These are phyloP conservation scores for Deilephila elpenor DNA, from an alignment of 2,888 invertebrate genomes.

Conservation along the genomic window DNA sequence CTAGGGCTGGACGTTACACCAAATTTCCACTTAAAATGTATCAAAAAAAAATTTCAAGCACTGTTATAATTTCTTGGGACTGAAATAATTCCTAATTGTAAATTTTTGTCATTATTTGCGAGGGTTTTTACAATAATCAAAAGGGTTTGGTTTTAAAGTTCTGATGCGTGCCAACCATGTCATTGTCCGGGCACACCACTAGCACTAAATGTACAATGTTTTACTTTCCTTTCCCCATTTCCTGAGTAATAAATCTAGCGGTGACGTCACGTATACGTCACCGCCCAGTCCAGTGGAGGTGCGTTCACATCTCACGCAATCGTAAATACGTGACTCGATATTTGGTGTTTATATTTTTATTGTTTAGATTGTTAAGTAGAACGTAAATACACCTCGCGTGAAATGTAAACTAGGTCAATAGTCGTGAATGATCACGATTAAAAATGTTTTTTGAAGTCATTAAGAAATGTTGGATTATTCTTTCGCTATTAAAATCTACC, in stretches of 20 bases:
- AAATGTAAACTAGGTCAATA: neutral
- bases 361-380: slow-evolving; percentile 1
- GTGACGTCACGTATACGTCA: slow-evolving; percentile 28
- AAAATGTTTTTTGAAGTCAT: too few species aligned
- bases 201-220: slow-evolving; percentile 24
- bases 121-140: neutral
- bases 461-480: too few species aligned
- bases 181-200: neutral
- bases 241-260: slow-evolving; percentile 20
- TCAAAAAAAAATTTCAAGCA: neutral
- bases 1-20: neutral
- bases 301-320: slow-evolving; percentile 17
- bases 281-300: slow-evolving; percentile 15
- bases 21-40: neutral
- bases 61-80: neutral
- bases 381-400: neutral
- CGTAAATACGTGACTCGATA: neutral
- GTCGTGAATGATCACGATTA: too few species aligned
- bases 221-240: slow-evolving; percentile 28
- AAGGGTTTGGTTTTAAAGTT: neutral
- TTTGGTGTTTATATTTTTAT: neutral
- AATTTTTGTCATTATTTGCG: neutral
- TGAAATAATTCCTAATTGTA: neutral
- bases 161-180: neutral
- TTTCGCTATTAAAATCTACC: too few species aligned